Percentiles rank a stretch among this genome's conserved stretches.
Evolutionary conservation across 2,113 vertebrate species (phyloP).

Genomic region (Excalfactoria chinensis): DNA sequence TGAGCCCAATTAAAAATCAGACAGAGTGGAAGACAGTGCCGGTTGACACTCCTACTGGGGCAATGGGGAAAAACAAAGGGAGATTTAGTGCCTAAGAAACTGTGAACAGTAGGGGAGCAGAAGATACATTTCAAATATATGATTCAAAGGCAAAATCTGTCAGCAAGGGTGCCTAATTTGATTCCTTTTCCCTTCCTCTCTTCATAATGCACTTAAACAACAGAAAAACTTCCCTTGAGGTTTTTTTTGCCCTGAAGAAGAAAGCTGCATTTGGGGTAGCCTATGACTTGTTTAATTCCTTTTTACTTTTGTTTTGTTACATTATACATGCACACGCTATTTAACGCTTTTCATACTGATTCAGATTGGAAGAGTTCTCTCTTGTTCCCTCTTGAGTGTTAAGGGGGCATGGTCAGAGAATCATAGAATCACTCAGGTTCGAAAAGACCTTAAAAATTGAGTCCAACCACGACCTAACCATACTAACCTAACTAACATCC

Average conservation of each 20-base stretch:
- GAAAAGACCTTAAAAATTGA: too few species aligned
- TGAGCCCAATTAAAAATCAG: background rate
- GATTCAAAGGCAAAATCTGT: background rate
- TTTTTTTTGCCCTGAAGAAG: background rate
- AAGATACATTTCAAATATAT: background rate
- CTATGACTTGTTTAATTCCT: background rate
- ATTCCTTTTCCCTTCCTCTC: background rate
- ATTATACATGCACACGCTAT: background rate
- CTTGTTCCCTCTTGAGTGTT: background rate
- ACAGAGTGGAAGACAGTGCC: background rate
- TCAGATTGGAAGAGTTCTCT: background rate
- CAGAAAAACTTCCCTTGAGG: background rate
- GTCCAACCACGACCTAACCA: too few species aligned
- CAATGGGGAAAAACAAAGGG: background rate
- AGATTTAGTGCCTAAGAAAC: background rate
- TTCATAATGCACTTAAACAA: background rate
- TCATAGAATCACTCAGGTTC: too few species aligned
- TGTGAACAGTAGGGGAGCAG: background rate
- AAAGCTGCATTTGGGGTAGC: background rate
- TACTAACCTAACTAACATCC: too few species aligned
- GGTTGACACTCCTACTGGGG: background rate
- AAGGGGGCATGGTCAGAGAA: background rate
- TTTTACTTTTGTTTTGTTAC: background rate
- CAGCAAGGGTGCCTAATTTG: background rate
- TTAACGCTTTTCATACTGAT: background rate